Percentiles rank a stretch among this genome's conserved stretches.
Conservation (phyloP, 2,888 invertebrate species). For the Cabera pusaria region DNA sequence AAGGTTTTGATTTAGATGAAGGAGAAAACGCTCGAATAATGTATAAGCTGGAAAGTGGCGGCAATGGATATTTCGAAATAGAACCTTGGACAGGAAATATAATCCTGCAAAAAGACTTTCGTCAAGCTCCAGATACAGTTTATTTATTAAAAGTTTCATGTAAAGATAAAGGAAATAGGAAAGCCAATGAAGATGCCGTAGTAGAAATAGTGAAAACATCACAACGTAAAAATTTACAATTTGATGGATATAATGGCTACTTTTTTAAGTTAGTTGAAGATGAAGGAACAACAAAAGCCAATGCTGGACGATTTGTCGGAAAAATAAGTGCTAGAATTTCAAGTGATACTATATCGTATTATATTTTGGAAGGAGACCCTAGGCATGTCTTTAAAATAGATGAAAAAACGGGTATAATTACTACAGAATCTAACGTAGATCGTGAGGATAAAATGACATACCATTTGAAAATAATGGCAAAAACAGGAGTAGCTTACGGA, state of each 20-base stretch:
- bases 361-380: slow-evolving; percentile 91
- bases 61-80: slow-evolving; percentile 90
- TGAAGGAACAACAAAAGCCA: slow-evolving; percentile 84
- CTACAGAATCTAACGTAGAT: slow-evolving; percentile 91
- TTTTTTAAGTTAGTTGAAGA: slow-evolving; percentile 93
- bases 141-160: slow-evolving; percentile 91
- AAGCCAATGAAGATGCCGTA: slow-evolving; percentile 88
- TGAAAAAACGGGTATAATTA: slow-evolving; percentile 89
- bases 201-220: slow-evolving; percentile 91
- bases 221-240: slow-evolving; percentile 88
- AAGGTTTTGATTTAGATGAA: slow-evolving; percentile 93
- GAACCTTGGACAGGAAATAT: slow-evolving; percentile 91
- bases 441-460: slow-evolving; percentile 91
- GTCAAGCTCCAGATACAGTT: slow-evolving; percentile 85
- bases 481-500: slow-evolving; percentile 89
- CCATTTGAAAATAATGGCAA: slow-evolving; percentile 91
- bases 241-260: slow-evolving; percentile 90
- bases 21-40: slow-evolving; percentile 93
- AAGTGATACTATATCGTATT: slow-evolving; percentile 87
- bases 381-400: slow-evolving; percentile 91
- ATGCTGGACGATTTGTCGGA: slow-evolving; percentile 89
- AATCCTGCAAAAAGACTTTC: slow-evolving; percentile 86
- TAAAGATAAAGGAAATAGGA: slow-evolving; percentile 90
- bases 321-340: slow-evolving; percentile 85
- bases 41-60: slow-evolving; percentile 90